phyloP scores from a whole-genome alignment of 2,888 invertebrate species.

The Xestobium rufovillosum region DNA sequence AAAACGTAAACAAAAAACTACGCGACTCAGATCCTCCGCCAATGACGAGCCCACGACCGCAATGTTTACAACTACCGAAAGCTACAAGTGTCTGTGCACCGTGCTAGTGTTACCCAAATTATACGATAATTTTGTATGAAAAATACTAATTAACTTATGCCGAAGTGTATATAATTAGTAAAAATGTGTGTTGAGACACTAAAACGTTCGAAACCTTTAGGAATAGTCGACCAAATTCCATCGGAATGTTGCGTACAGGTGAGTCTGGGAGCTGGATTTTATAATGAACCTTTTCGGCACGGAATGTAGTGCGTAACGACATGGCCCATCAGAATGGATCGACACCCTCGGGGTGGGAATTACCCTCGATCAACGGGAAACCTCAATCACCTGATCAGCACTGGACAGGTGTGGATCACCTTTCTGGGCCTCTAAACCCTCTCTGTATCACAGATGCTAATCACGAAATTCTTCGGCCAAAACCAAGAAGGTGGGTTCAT shows the following conservation, averaged over 20 bases:
- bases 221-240: not conserved
- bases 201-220: not conserved
- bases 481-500: conserved; percentile 66
- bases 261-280: not conserved
- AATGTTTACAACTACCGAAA: not conserved
- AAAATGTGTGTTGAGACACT: not conserved
- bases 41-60: too few relatives aligned
- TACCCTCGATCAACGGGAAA: conserved; percentile 30
- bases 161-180: not conserved
- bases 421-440: conserved; percentile 55
- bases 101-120: not conserved
- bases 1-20: not conserved
- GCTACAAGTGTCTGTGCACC: conserved; percentile 1
- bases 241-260: conserved; percentile 1
- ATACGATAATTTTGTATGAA: too few relatives aligned
- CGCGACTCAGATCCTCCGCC: not conserved
- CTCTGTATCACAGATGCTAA: conserved; percentile 64
- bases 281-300: too few relatives aligned
- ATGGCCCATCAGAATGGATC: conserved; percentile 35
- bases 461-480: conserved; percentile 79
- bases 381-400: conserved; percentile 33
- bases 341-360: conserved; percentile 36
- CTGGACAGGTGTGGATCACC: conserved; percentile 51
- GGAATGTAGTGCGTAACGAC: too few relatives aligned
- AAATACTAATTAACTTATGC: not conserved